phyloP scores from a whole-genome alignment of 2,113 vertebrate species.

The Macrotis lagotis region DNA sequence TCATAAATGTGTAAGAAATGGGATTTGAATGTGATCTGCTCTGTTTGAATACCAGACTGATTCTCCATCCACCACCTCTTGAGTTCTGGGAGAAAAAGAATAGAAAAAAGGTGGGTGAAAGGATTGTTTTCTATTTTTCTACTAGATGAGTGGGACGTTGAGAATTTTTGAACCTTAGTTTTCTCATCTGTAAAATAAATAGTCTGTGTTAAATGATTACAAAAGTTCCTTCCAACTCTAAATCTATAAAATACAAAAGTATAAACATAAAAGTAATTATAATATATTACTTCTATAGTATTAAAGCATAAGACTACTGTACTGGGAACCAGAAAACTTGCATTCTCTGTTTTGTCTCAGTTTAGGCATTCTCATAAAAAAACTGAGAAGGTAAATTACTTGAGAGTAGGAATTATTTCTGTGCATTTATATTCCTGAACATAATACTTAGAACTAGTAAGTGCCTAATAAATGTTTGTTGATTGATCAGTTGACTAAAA shows the following conservation, averaged over 20 bases:
- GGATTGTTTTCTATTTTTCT: not conserved
- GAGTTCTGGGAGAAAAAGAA: not conserved
- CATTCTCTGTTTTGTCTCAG: not conserved
- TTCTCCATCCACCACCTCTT: not conserved
- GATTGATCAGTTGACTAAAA: not conserved
- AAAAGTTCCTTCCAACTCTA: not conserved
- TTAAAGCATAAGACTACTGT: not conserved
- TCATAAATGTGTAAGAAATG: not conserved
- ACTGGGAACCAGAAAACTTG: no score
- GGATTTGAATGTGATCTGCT: not conserved
- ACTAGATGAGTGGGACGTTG: not conserved
- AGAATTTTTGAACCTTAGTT: conserved; percentile 1
- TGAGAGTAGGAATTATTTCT: not conserved
- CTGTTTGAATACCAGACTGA: not conserved
- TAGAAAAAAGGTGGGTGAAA: not conserved
- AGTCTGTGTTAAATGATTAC: not conserved
- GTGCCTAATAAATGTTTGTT: not conserved
- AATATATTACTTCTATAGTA: not conserved
- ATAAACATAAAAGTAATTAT: not conserved
- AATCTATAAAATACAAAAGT: not conserved
- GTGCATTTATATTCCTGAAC: not conserved
- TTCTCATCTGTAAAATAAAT: not conserved
- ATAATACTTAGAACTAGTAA: not conserved
- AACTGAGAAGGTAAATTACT: not conserved
- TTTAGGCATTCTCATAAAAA: not conserved